Evolutionary conservation across 1,140 invertebrate species (phyloP).

Genomic region (Copidosoma floridanum): DNA sequence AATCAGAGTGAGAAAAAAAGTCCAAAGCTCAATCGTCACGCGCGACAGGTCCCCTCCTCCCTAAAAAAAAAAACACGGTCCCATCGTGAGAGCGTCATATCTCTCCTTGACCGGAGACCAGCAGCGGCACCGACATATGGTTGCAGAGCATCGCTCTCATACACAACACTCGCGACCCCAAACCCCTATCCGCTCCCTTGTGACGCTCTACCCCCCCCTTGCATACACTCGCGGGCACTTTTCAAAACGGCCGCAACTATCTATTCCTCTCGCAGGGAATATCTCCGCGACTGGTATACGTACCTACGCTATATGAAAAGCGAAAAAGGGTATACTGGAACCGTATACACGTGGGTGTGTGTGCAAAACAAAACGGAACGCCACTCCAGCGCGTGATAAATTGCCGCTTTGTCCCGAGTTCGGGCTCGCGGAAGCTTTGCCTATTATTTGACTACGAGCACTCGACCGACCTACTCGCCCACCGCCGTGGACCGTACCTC

Average conservation of each 20-base stretch:
- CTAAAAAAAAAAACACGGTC: slow-evolving; percentile 23
- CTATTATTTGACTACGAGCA: slow-evolving; percentile 22
- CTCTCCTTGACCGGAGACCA: not conserved
- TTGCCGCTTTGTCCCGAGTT: slow-evolving; percentile 41
- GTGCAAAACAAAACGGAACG: not conserved
- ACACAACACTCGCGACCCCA: too few relatives aligned
- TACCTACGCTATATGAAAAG: too few relatives aligned
- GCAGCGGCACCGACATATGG: slow-evolving; percentile 12
- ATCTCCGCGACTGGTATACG: too few relatives aligned
- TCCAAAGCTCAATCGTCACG: not conserved
- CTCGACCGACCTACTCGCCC: not conserved
- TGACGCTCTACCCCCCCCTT: too few relatives aligned
- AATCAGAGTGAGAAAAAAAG: slow-evolving; percentile 2
- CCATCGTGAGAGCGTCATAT: slow-evolving; percentile 25
- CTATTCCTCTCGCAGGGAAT: not conserved
- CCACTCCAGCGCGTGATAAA: slow-evolving; percentile 34
- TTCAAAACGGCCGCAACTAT: slow-evolving; percentile 13
- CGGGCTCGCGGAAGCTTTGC: slow-evolving; percentile 11
- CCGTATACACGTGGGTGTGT: not conserved
- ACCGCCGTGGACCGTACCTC: too few relatives aligned
- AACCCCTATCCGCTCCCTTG: not conserved
- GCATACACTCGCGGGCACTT: not conserved
- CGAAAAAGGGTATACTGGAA: not conserved
- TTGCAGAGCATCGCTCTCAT: too few relatives aligned
- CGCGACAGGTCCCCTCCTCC: too few relatives aligned